Conservation (phyloP, 2,113 vertebrate genomes). For the Chionis minor region DNA sequence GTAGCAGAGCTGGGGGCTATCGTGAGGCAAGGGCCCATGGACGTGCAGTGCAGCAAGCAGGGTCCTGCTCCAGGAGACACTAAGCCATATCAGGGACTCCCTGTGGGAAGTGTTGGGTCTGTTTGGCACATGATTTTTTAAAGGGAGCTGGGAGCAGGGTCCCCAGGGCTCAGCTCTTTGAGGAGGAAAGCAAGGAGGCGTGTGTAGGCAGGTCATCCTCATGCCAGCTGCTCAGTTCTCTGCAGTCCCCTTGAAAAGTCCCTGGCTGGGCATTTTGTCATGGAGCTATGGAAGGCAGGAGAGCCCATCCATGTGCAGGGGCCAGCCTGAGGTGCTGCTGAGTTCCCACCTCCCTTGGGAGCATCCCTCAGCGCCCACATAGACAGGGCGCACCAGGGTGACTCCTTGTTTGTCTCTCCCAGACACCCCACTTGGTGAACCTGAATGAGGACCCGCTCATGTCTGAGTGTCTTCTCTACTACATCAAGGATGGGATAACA, state of each 20-base stretch:
- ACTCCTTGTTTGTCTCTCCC: not conserved
- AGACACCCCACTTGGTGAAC: constrained; percentile 97
- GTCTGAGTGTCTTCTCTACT: constrained; percentile 97
- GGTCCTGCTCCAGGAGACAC: not conserved
- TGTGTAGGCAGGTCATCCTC: not conserved
- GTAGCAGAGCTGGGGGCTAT: accelerated
- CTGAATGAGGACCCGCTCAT: constrained; percentile 97
- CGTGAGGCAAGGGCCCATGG: not conserved
- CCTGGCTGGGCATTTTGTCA: accelerated
- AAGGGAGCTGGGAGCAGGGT: not conserved
- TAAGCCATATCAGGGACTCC: not conserved
- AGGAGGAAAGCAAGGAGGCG: not conserved
- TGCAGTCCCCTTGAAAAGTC: not conserved
- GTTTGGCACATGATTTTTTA: not conserved
- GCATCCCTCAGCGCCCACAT: not conserved
- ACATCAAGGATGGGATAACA: constrained; percentile 95
- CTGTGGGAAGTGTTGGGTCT: not conserved
- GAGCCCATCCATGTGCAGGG: not conserved
- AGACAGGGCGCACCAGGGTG: accelerated
- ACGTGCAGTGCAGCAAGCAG: accelerated
- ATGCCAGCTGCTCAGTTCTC: not conserved
- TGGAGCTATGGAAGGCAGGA: not conserved
- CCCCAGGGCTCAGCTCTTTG: not conserved
- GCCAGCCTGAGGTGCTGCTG: not conserved
- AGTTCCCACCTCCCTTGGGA: not conserved